Evolutionary conservation across 2,888 invertebrate species (phyloP).

Genomic region (Watsonalla cultraria): DNA sequence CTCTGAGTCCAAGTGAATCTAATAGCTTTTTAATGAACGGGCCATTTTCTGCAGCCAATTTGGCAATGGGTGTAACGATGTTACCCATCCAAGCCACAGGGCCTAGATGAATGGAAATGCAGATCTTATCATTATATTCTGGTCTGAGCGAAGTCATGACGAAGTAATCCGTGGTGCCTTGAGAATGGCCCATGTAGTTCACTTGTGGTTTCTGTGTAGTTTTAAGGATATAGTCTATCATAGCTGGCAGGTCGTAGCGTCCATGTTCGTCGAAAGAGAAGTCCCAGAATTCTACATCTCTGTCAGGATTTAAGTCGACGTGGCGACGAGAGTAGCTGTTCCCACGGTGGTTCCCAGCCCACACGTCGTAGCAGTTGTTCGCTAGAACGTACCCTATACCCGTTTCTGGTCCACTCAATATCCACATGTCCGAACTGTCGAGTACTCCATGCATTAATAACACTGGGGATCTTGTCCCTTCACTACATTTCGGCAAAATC

Average conservation of each 20-base stretch:
- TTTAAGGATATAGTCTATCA: conserved; percentile 55
- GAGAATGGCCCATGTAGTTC: conserved; percentile 84
- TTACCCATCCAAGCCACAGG: conserved; percentile 75
- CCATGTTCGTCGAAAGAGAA: conserved; percentile 86
- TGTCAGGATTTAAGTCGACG: conserved; percentile 49
- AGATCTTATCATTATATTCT: conserved; percentile 79
- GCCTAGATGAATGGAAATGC: conserved; percentile 61
- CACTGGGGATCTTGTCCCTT: conserved; percentile 35
- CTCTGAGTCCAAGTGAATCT: conserved; percentile 71
- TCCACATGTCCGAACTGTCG: conserved; percentile 51
- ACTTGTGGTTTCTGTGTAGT: conserved; percentile 74
- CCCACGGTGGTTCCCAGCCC: conserved; percentile 75
- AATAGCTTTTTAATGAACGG: conserved; percentile 32
- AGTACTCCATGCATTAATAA: conserved; percentile 51
- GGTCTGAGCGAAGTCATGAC: conserved; percentile 74
- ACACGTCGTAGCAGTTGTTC: conserved; percentile 74
- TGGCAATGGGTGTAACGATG: conserved; percentile 44
- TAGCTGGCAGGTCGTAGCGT: conserved; percentile 83
- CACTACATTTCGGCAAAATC: conserved; percentile 40
- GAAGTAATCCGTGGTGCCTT: conserved; percentile 80
- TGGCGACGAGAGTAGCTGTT: conserved; percentile 81
- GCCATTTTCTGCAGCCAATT: conserved; percentile 27
- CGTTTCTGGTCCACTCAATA: conserved; percentile 37
- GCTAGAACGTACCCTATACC: conserved; percentile 59
- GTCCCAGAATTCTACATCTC: conserved; percentile 66